Evolutionary conservation across 2,888 invertebrate species (phyloP).

Genomic region (Lymantria dispar): DNA sequence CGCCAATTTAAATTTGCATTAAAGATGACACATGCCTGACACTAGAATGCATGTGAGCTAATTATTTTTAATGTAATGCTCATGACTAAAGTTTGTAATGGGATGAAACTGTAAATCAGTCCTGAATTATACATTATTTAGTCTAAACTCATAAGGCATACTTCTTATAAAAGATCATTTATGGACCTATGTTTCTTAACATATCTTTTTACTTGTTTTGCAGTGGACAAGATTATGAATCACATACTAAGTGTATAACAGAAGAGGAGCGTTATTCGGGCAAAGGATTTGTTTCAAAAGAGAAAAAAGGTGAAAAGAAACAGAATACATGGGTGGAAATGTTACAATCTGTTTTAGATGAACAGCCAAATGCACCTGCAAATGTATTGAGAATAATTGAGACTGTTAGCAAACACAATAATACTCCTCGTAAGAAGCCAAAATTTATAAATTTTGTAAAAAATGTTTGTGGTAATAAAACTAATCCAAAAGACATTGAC

Average conservation of each 20-base stretch:
- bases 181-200: not conserved
- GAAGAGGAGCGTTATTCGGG: slow-evolving; percentile 95
- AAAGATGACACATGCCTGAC: no score
- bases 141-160: no score
- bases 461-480: slow-evolving; percentile 83
- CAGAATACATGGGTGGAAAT: slow-evolving; percentile 92
- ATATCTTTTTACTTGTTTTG: slow-evolving; percentile 23
- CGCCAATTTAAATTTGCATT: no score
- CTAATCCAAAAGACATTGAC: slow-evolving; percentile 82
- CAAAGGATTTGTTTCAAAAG: slow-evolving; percentile 88
- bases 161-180: no score
- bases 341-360: slow-evolving; percentile 85
- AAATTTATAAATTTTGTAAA: slow-evolving; percentile 91
- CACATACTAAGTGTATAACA: slow-evolving; percentile 92
- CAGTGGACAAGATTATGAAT: slow-evolving; percentile 88
- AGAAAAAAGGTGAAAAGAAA: slow-evolving; percentile 93
- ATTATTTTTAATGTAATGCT: no score
- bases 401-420: slow-evolving; percentile 86
- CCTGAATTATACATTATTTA: no score
- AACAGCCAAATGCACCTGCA: slow-evolving; percentile 77
- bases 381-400: slow-evolving; percentile 85
- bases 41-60: no score
- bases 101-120: no score
- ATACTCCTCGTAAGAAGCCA: slow-evolving; percentile 92
- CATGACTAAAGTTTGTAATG: no score